Base-by-base conservation (phyloP, 2,888 invertebrate genomes). In the Drosophila atroscutellata region DNA sequence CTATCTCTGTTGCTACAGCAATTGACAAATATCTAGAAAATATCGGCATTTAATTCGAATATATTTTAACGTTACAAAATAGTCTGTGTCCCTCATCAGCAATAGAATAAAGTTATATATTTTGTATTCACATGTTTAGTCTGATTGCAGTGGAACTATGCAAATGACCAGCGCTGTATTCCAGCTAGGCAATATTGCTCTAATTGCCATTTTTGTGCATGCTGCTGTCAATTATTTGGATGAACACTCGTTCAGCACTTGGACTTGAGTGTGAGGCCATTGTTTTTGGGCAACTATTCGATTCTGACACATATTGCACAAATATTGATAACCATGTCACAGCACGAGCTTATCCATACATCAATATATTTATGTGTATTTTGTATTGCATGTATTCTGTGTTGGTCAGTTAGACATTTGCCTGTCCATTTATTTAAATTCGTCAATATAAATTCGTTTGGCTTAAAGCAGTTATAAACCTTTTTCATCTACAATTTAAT, bases 391-490 rank as follows among this genome's bases (percentile, higher is more conserved):
- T 7, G 52, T 15, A 54, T 58, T 11, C 18, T 34, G 50, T 62
- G 24, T 65, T 75, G 77, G 63, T 70, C 75, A 75, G 56, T 72
- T 70, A 74, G 72, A 67, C 61, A 73, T 72, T 66, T 37, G 59
- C 69, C 63, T 56, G 65, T 55, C 60, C 77, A 82, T 86, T 81
- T 75, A 83, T 86, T 81, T 77, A 71, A 77, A 88, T 86, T 79
- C 71, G 78, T 84, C 88, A 89, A 72, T 77, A 75, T 69, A 89
- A 82, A 66, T 62, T 52, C 36, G 37, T 39, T 50, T 39, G 36
- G 11, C 42, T 51, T 49, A n/a, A 50, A 66, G 64, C 49, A 32
- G 67, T 56, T 69, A 54, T 45, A 73, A 77, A 59, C 15, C n/a
- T 45, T 32, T 47, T 34, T 32, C 36, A 24, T 54, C 50, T 45